Conservation (phyloP, 2,888 invertebrate species). For the Caenorhabditis uteleia region DNA sequence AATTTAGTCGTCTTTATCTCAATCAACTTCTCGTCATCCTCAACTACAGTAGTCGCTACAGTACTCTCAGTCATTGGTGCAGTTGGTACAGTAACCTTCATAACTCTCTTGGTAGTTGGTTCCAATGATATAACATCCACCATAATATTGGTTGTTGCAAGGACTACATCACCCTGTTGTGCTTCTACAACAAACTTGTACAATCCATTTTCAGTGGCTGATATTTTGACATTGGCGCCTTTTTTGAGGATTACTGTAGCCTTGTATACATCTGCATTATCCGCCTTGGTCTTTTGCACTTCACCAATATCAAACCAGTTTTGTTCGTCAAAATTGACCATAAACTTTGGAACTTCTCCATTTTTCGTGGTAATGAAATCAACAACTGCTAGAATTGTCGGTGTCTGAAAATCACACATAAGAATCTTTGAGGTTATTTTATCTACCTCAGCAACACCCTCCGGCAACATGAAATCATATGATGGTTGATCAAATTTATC, state of each 20-base stretch:
- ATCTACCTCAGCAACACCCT: slow-evolving; percentile 40
- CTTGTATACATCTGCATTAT: slow-evolving; percentile 46
- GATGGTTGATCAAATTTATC: slow-evolving; percentile 50
- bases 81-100: slow-evolving; percentile 12
- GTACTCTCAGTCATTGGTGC: slow-evolving; percentile 12
- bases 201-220: slow-evolving; percentile 27
- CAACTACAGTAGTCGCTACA: background rate
- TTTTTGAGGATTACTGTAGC: slow-evolving; percentile 37
- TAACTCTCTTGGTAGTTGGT: slow-evolving; percentile 32
- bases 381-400: slow-evolving; percentile 48
- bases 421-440: background rate
- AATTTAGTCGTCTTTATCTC: too few species aligned
- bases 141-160: slow-evolving; percentile 37
- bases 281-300: slow-evolving; percentile 36
- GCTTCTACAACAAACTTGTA: slow-evolving; percentile 46
- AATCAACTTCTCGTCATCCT: too few species aligned
- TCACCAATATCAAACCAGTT: slow-evolving; percentile 53
- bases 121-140: slow-evolving; percentile 50
- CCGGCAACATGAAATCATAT: slow-evolving; percentile 62
- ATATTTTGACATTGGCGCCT: slow-evolving; percentile 26
- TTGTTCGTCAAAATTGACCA: slow-evolving; percentile 40
- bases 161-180: slow-evolving; percentile 13
- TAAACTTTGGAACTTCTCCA: slow-evolving; percentile 41
- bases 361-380: slow-evolving; percentile 47
- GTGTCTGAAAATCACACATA: slow-evolving; percentile 16